Conservation (phyloP, 2,888 invertebrate genomes). For the Drosophila suboccidentalis region DNA sequence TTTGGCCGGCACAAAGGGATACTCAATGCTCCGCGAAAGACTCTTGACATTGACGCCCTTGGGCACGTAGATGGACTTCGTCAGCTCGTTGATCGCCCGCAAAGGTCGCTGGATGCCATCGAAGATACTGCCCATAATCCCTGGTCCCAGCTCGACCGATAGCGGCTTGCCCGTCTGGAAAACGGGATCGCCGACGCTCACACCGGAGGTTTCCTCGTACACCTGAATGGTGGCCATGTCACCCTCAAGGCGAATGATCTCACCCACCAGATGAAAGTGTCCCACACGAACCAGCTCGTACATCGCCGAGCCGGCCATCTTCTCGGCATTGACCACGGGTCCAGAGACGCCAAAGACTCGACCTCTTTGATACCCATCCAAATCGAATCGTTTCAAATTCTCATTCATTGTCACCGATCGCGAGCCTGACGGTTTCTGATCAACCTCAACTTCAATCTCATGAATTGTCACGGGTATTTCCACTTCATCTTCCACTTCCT, state of each 20-base stretch:
- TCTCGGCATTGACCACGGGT: slow-evolving; percentile 99
- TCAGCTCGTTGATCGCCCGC: slow-evolving; percentile 96
- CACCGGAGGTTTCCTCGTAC: slow-evolving; percentile 98
- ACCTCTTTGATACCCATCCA: slow-evolving; percentile 86
- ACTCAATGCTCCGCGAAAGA: slow-evolving; percentile 91
- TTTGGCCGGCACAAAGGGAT: slow-evolving; percentile 95
- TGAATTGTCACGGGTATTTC: background rate
- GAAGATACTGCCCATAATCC: slow-evolving; percentile 99
- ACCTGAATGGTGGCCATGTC: slow-evolving; percentile 99
- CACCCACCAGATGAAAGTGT: slow-evolving; percentile 98
- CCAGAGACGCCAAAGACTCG: slow-evolving; percentile 99
- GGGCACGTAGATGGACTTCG: slow-evolving; percentile 99
- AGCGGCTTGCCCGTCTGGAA: slow-evolving; percentile 99
- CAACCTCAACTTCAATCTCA: background rate
- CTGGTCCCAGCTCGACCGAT: slow-evolving; percentile 99
- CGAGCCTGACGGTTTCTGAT: background rate
- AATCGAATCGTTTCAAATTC: background rate
- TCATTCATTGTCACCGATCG: background rate
- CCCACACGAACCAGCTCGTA: slow-evolving; percentile 99
- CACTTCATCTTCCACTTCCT: background rate
- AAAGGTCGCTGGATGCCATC: slow-evolving; percentile 99
- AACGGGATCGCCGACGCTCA: slow-evolving; percentile 99
- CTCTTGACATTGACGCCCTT: slow-evolving; percentile 98
- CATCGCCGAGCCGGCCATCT: slow-evolving; percentile 99
- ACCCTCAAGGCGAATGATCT: slow-evolving; percentile 99